phyloP scores from a whole-genome alignment of 2,113 vertebrate species.

The Pseudonaja textilis region DNA sequence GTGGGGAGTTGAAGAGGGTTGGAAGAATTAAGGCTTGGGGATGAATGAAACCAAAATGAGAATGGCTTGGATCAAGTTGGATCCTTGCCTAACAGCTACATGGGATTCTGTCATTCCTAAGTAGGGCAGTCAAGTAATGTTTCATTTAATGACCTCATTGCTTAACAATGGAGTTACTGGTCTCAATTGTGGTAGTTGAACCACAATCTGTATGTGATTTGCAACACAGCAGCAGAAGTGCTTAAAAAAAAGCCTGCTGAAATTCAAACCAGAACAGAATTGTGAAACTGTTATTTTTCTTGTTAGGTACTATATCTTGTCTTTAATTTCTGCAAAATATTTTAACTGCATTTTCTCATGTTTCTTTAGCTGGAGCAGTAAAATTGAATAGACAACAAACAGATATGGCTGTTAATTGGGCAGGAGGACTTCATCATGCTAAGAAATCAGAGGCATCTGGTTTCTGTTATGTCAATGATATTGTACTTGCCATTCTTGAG shows the following conservation, averaged over 20 bases:
- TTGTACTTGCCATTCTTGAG: slow-evolving; percentile 84
- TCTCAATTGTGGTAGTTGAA: neutral
- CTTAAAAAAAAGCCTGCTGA: neutral
- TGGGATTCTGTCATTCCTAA: neutral
- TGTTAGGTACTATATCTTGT: neutral
- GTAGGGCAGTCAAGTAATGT: neutral
- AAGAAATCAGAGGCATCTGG: slow-evolving; percentile 84
- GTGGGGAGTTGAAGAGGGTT: neutral
- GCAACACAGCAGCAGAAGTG: neutral
- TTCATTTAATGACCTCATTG: neutral
- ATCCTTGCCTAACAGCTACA: neutral
- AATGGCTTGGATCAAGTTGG: neutral
- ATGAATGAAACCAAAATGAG: neutral
- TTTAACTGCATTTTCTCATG: slow-evolving; percentile 20
- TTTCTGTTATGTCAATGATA: slow-evolving; percentile 85
- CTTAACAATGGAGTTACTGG: neutral
- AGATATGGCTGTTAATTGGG: slow-evolving; percentile 85
- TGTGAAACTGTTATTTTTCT: neutral
- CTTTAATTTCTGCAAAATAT: slow-evolving; percentile 16
- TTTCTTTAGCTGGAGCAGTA: slow-evolving; percentile 77
- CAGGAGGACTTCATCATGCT: slow-evolving; percentile 82
- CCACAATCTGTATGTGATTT: neutral
- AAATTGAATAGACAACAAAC: slow-evolving; percentile 83
- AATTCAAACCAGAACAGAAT: neutral
- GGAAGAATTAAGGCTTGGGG: neutral